Base-by-base conservation (phyloP, 2,888 invertebrate species). In the Cephus pygmeus region DNA sequence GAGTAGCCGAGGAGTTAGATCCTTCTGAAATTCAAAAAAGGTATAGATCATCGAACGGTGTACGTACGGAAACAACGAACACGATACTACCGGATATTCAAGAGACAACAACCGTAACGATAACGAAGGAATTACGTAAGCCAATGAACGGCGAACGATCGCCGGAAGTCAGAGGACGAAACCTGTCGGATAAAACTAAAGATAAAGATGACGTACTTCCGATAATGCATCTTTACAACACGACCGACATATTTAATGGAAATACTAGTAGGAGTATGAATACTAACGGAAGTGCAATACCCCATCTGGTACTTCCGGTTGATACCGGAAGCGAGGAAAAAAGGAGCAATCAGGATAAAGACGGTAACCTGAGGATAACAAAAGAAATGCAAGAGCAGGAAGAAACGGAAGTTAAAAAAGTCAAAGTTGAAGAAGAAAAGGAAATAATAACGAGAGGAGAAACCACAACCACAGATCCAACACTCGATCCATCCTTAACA, bases 191-290 rank as follows among this genome's bases (percentile, higher is more conserved):
- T 83, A 87, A 89, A 68, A 83, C 83, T 36, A 87, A 87, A 82
- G 88, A 89, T 81, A 89, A 90, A 80, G 90, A 91, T 83, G 90
- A 90, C 75, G 84, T 91, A 56, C 78, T 91, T 75, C 91, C 91
- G 33, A 91, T 91, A 80, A 91, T 91, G 91, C 88, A 90, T 75
- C 84, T 90, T 77, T 91, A 91, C 86, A 91, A 91, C 81, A 90
- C 90, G 1, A 90, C 90, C 36, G 86, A 85, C 40, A 91, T 91
- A 56, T 91, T 91, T 81, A 90, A 91, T 80, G 88, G 83, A 36
- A 88, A 85, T 30, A 84, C 83, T 23, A 77, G 69, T 40, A 69
- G 76, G 69, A 75, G 33, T 35, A 69, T 76, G 73, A 36, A 69
- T 71, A 35, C 76, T 36, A 69, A 73, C 74, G 74, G 69, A 69